A percentile compares a stretch with the other conserved stretches of the same genome.
Conservation (phyloP, 2,113 vertebrate species). For the Cinclus cinclus region DNA sequence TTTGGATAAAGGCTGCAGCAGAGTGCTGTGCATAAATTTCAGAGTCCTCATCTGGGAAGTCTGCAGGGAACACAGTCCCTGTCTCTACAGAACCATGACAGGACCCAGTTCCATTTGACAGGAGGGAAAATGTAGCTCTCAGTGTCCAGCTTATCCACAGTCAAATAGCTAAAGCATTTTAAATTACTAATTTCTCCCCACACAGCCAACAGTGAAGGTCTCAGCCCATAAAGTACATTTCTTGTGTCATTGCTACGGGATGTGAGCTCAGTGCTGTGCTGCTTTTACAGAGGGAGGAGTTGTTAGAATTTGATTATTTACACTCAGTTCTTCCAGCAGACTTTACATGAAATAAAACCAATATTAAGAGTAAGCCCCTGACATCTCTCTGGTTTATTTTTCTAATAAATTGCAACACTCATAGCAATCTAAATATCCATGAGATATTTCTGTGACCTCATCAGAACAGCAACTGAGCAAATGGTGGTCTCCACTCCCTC, state of each 20-base stretch:
- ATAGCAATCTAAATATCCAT: neutral
- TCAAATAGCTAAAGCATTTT: neutral
- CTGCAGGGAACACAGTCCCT: neutral
- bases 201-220: neutral
- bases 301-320: neutral
- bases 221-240: neutral
- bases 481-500: neutral
- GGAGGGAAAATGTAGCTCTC: neutral
- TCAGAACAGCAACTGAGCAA: neutral
- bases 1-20: neutral
- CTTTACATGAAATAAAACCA: neutral
- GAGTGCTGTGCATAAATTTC: neutral
- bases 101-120: neutral
- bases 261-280: neutral
- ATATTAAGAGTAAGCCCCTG: neutral
- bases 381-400: neutral
- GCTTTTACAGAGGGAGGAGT: neutral
- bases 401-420: neutral
- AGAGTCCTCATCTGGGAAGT: neutral
- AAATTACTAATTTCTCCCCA: neutral
- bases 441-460: neutral
- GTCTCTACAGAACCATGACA: neutral
- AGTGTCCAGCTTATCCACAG: neutral
- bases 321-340: neutral
- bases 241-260: neutral